A percentile compares a stretch with the other conserved stretches of the same genome.
Evolutionary conservation across 2,113 vertebrate species (phyloP).

Genomic region (Hippotragus niger): DNA sequence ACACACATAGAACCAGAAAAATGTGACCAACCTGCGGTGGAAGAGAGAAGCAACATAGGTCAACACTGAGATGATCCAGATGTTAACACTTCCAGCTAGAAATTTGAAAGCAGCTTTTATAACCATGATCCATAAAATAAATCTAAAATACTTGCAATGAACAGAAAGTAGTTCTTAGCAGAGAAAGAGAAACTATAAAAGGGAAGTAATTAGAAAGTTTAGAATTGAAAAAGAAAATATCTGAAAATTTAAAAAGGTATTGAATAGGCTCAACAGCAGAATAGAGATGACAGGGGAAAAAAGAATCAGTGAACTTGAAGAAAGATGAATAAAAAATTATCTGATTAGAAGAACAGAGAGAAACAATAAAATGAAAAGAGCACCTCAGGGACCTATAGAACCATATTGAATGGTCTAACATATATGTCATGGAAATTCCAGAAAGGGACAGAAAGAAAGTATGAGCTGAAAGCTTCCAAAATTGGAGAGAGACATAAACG

Average conservation of each 20-base stretch:
- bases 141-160: background rate
- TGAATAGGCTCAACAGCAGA: background rate
- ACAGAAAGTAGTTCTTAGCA: background rate
- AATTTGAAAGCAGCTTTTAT: background rate
- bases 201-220: background rate
- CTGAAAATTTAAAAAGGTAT: background rate
- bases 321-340: background rate
- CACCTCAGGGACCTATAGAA: background rate
- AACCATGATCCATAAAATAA: background rate
- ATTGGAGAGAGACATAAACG: background rate
- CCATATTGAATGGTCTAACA: background rate
- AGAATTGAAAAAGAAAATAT: background rate
- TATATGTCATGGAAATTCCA: background rate
- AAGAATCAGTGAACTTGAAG: background rate
- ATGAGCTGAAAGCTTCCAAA: background rate
- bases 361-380: background rate
- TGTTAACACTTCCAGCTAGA: background rate
- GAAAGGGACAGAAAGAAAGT: background rate
- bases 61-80: background rate
- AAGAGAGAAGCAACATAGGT: background rate
- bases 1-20: background rate
- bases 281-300: background rate
- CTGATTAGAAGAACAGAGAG: background rate
- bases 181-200: background rate
- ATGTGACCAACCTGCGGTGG: background rate